Percentiles rank a stretch among this genome's conserved stretches.
Conservation (phyloP, 1,140 invertebrate genomes). For the Zaprionus gabonicus region DNA sequence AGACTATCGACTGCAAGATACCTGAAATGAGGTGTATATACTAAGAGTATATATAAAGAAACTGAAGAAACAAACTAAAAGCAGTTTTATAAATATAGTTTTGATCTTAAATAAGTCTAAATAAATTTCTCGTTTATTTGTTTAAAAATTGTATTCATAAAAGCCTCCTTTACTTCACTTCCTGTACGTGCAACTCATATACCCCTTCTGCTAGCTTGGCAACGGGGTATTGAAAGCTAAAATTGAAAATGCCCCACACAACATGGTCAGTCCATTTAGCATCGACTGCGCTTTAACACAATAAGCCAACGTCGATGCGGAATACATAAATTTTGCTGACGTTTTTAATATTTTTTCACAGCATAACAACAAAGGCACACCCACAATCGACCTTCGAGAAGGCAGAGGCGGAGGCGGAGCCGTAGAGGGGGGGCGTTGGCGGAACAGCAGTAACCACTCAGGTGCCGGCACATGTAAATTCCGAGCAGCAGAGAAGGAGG, state of each 20-base stretch:
- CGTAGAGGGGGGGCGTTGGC: too few species aligned
- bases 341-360: constrained; percentile 31
- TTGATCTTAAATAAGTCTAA: too few species aligned
- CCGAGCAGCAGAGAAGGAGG: constrained; percentile 2
- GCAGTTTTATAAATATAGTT: too few species aligned
- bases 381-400: constrained; percentile 4
- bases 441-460: constrained; percentile 28
- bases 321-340: constrained; percentile 48
- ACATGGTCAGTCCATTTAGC: constrained; percentile 32
- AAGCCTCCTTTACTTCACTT: background rate
- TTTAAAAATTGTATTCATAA: background rate
- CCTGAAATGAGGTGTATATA: background rate
- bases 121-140: too few species aligned
- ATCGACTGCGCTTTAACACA: constrained; percentile 32
- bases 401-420: background rate
- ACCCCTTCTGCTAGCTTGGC: background rate
- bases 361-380: background rate
- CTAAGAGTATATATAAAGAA: background rate
- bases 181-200: background rate
- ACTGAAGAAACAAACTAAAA: too few species aligned
- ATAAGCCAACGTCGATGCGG: constrained; percentile 31
- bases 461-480: constrained; percentile 46
- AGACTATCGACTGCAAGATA: background rate
- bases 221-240: constrained; percentile 12
- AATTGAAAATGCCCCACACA: constrained; percentile 21